These are phyloP conservation scores for Callithrix jacchus DNA, from an alignment of 2,113 vertebrate species.

Conservation along the genomic window DNA sequence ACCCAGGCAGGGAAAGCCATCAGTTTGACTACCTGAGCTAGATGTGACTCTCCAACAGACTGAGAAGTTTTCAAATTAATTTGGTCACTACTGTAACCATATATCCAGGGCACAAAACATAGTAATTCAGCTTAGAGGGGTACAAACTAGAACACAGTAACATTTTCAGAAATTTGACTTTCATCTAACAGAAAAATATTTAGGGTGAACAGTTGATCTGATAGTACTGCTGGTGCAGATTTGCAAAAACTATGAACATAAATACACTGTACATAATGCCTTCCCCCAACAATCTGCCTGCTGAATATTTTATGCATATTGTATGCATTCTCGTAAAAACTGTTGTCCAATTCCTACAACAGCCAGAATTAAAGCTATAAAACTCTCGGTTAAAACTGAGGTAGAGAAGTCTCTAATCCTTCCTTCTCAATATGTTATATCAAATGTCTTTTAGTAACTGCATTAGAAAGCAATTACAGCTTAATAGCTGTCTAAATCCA, in stretches of 20 bases:
- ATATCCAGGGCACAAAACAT: neutral
- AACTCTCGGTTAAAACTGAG: slow-evolving; percentile 60
- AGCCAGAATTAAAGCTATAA: slow-evolving; percentile 71
- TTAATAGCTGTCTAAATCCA: slow-evolving; percentile 95
- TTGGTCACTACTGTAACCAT: neutral
- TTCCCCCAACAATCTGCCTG: neutral
- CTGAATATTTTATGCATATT: slow-evolving; percentile 37
- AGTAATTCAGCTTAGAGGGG: neutral
- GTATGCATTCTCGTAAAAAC: slow-evolving; percentile 51
- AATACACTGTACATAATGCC: neutral
- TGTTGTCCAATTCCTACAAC: slow-evolving; percentile 38
- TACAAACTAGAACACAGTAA: neutral
- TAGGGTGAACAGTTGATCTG: neutral
- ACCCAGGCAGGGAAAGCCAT: neutral
- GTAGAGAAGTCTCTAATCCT: slow-evolving; percentile 76
- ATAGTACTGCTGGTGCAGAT: neutral
- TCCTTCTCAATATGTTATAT: slow-evolving; percentile 90
- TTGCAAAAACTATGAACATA: slow-evolving; percentile 31
- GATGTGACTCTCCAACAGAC: slow-evolving; percentile 17
- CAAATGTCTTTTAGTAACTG: slow-evolving; percentile 92
- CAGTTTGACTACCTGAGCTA: neutral
- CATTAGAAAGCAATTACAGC: slow-evolving; percentile 95
- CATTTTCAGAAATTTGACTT: slow-evolving; percentile 46
- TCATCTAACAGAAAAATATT: slow-evolving; percentile 26
- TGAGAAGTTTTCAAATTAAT: slow-evolving; percentile 52